Evolutionary conservation across 2,113 vertebrate genomes (phyloP).

Genomic region (Plecotus auritus): DNA sequence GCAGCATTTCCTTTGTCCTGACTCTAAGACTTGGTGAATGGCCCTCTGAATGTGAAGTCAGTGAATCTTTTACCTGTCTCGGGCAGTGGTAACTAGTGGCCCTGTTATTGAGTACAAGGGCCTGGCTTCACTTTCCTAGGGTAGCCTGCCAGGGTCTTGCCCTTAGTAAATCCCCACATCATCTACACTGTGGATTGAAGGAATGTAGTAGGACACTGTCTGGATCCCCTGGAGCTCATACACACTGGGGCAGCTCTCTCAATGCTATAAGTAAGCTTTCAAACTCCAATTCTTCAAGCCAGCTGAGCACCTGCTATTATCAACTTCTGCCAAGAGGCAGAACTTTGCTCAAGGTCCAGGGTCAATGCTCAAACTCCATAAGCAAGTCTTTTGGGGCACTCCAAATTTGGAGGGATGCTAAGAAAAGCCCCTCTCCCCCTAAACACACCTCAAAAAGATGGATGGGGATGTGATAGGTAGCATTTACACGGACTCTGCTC

Average conservation of each 20-base stretch:
- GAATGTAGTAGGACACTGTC: not conserved
- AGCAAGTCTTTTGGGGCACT: not conserved
- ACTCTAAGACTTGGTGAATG: not conserved
- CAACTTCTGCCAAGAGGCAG: not conserved
- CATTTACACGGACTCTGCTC: not conserved
- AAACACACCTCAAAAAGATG: not conserved
- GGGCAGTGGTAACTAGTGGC: not conserved
- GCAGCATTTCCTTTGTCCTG: not conserved
- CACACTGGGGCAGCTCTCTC: not conserved
- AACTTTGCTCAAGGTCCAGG: not conserved
- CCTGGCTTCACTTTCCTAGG: not conserved
- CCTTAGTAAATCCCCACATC: not conserved
- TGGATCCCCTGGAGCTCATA: not conserved
- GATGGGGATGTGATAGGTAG: not conserved
- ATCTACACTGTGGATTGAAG: not conserved
- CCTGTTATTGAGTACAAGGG: not conserved
- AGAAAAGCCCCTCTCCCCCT: not conserved
- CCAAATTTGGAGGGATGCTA: not conserved
- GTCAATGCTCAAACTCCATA: not conserved
- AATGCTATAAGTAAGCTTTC: not conserved
- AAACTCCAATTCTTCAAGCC: not conserved
- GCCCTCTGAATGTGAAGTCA: not conserved
- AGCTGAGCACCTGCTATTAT: not conserved
- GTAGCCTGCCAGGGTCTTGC: not conserved
- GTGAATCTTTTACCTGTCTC: not conserved